Evolutionary conservation across 2,113 vertebrate genomes (phyloP).

Genomic region (Pollachius pollachius): DNA sequence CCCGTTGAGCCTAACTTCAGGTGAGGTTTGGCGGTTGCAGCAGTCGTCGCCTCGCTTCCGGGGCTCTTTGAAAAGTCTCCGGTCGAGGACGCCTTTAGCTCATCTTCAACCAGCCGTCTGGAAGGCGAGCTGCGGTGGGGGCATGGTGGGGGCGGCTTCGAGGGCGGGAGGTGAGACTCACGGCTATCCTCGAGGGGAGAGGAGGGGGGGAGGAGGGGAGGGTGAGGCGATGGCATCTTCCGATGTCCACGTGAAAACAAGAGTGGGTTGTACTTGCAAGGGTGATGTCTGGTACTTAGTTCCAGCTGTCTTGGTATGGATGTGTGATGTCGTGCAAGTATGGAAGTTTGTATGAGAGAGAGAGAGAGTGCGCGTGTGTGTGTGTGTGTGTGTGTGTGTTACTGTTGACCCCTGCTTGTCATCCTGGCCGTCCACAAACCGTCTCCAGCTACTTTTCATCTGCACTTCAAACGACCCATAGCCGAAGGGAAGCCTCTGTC

Average conservation of each 20-base stretch:
- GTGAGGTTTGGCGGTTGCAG: conserved; percentile 24
- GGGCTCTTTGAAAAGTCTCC: conserved; percentile 23
- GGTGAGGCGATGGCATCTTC: no score
- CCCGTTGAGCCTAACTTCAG: conserved; percentile 34
- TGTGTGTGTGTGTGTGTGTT: conserved; percentile 6
- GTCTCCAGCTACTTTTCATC: conserved; percentile 58
- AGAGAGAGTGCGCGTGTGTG: no score
- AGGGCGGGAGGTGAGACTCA: conserved; percentile 29
- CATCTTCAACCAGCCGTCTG: conserved; percentile 27
- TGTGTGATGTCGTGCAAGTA: conserved; percentile 29
- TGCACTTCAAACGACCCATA: conserved; percentile 56
- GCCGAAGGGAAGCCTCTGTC: conserved; percentile 35
- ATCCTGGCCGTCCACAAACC: conserved; percentile 46
- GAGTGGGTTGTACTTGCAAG: no score
- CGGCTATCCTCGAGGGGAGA: conserved; percentile 3
- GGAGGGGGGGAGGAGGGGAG: conserved; percentile 14
- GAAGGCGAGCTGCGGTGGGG: conserved; percentile 4
- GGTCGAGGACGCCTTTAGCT: conserved; percentile 39
- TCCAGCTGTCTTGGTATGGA: conserved; percentile 45
- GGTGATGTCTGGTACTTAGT: conserved; percentile 15
- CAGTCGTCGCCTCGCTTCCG: conserved; percentile 25
- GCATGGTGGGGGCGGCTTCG: conserved; percentile 38
- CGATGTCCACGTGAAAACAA: no score
- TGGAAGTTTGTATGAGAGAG: conserved; percentile 11
- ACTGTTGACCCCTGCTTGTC: conserved; percentile 29